phyloP scores from a whole-genome alignment of 2,113 vertebrate species.

The Verasper variegatus region DNA sequence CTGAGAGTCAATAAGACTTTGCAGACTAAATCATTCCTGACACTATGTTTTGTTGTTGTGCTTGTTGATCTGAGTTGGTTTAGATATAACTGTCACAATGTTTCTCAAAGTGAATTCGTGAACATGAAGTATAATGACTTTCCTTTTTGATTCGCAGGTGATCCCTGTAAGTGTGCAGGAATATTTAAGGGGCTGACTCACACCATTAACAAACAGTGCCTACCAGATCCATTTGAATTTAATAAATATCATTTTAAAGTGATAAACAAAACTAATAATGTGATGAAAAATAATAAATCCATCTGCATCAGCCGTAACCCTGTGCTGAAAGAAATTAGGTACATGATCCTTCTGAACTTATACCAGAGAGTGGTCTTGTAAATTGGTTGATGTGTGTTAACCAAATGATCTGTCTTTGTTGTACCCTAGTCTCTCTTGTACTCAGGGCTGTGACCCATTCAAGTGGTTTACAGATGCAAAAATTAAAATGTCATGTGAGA shows the following conservation, averaged over 20 bases:
- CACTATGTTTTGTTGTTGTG: too few species aligned
- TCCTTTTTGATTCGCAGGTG: conserved; percentile 24
- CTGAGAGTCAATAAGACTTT: too few species aligned
- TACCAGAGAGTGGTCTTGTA: neutral
- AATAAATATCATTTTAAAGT: conserved; percentile 47
- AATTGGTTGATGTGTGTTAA: neutral
- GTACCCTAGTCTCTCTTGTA: conserved; percentile 35
- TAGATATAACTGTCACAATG: neutral
- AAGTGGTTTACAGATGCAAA: neutral
- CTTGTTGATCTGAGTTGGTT: too few species aligned
- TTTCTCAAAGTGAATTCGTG: too few species aligned
- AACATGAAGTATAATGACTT: too few species aligned
- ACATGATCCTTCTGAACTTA: neutral
- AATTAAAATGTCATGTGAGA: conserved; percentile 46
- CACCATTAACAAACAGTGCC: conserved; percentile 28
- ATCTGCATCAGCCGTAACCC: conserved; percentile 70
- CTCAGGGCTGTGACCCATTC: conserved; percentile 44
- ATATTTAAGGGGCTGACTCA: fast-evolving
- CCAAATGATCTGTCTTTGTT: neutral
- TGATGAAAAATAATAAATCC: fast-evolving
- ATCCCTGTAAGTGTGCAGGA: conserved; percentile 39
- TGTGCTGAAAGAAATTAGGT: conserved; percentile 36
- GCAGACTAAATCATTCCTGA: too few species aligned
- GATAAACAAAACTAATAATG: fast-evolving
- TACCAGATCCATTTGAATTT: conserved; percentile 67